Evolutionary conservation across 1,140 invertebrate species (phyloP), one percentile per base, ranked within the genome.

Genomic region (Zaprionus taronus): DNA sequence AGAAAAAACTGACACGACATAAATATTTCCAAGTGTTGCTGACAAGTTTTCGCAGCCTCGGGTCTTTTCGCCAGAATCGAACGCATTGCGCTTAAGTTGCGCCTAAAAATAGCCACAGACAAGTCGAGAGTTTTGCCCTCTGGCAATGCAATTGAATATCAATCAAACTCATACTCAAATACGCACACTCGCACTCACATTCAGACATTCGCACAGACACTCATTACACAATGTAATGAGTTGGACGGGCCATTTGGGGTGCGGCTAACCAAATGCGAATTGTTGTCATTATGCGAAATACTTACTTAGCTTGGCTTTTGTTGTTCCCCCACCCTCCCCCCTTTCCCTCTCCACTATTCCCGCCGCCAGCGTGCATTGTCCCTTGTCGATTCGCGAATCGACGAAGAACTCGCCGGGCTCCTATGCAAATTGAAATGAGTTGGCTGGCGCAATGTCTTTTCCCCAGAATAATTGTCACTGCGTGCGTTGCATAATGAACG

Each of bases 401-500:
- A 60, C 69, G 71, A 72, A 75, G 72, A 66, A 77, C 55, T 81
- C 62, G 71, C 71, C 57, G 56, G 78, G 68, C 83, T 89, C 73
- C 83, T 84, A 87, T 87, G 85, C 84, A 87, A 87, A 87, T 87
- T 90, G 72, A 90, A 87, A 79, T 84, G 83, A 84, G 68, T 81
- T 89, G 81, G 78, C 78, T 77, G 83, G 73, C 55, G 77, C 80
- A 87, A 69, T 70, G 84, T 90, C 84, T 87, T 87, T 84, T 90
- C 63, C 68, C 81, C 81, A 83, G 85, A 87, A 87, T 87, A 89
- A 89, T 89, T 89, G 85, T 82, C 79, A 69, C 64, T 90, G 85
- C 85, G 85, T 89, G 85, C 79, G 55, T 75, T 72, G 85, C 85
- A 89, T 89, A 87, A 87, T 87, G 85, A 90, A 64, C 55, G 41